These are phyloP conservation scores for Bradypodion pumilum DNA, from an alignment of 2,797 vertebrate species.

Conservation along the genomic window DNA sequence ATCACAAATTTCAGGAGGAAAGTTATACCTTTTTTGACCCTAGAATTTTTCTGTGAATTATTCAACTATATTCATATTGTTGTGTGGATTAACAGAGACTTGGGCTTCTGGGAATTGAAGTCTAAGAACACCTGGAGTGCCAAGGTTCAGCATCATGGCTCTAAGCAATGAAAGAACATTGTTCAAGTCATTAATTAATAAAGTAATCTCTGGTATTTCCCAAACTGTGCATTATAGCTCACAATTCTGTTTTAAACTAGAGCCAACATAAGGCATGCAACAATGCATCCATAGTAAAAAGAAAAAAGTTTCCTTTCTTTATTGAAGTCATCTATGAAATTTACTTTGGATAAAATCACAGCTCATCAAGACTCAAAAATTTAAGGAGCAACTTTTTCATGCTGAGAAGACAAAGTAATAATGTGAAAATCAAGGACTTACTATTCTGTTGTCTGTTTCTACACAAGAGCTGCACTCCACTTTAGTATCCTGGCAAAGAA, in stretches of 20 bases:
- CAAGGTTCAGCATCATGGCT: no score
- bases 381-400: neutral
- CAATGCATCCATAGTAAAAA: neutral
- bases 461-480: slow-evolving; percentile 74
- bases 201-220: neutral
- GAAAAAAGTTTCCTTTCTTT: neutral
- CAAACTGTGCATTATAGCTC: neutral
- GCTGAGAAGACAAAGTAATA: neutral
- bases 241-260: neutral
- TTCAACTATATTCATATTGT: no score
- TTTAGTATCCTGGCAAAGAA: slow-evolving; percentile 74
- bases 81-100: no score
- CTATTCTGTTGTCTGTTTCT: slow-evolving; percentile 79
- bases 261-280: neutral
- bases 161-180: no score
- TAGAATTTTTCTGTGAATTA: no score
- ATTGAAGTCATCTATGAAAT: neutral
- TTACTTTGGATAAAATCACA: neutral
- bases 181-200: neutral
- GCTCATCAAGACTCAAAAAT: neutral
- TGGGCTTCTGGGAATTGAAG: no score
- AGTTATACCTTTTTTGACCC: no score
- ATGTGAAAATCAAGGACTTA: slow-evolving; percentile 61
- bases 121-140: no score
- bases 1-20: no score